Evolutionary conservation across 2,113 vertebrate genomes (phyloP).

Genomic region (Sphaerodactylus townsendi): DNA sequence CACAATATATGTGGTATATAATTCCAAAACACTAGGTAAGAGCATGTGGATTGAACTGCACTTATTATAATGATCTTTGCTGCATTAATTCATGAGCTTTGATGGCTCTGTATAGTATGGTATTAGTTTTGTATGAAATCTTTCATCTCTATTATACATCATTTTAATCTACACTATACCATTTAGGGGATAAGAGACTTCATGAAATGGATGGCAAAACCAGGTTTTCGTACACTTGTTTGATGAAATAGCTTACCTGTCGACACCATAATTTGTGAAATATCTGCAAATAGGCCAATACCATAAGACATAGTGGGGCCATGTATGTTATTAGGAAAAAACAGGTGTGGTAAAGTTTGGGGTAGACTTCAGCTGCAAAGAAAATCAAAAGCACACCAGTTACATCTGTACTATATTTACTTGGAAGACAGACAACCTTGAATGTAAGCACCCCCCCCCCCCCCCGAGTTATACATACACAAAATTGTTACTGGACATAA

Average conservation of each 20-base stretch:
- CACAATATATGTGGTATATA: neutral
- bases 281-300: conserved; percentile 96
- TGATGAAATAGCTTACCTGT: conserved; percentile 79
- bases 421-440: too few relatives aligned
- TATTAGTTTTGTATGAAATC: neutral
- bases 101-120: neutral
- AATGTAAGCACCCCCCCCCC: too few relatives aligned
- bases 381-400: conserved; percentile 48
- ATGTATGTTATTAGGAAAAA: conserved; percentile 96
- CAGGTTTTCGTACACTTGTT: neutral
- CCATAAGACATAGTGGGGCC: conserved; percentile 94
- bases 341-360: conserved; percentile 93
- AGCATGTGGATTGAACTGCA: neutral
- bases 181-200: neutral
- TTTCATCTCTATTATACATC: neutral
- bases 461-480: too few relatives aligned
- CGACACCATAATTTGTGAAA: conserved; percentile 96
- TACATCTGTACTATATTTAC: neutral
- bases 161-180: neutral
- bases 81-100: neutral
- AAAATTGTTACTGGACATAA: too few relatives aligned
- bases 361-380: conserved; percentile 88
- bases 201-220: neutral
- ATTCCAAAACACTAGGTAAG: neutral
- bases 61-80: neutral